Percentiles rank a stretch among this genome's conserved stretches.
Conservation (phyloP, 2,797 vertebrate species). For the Clarias pachynema region DNA sequence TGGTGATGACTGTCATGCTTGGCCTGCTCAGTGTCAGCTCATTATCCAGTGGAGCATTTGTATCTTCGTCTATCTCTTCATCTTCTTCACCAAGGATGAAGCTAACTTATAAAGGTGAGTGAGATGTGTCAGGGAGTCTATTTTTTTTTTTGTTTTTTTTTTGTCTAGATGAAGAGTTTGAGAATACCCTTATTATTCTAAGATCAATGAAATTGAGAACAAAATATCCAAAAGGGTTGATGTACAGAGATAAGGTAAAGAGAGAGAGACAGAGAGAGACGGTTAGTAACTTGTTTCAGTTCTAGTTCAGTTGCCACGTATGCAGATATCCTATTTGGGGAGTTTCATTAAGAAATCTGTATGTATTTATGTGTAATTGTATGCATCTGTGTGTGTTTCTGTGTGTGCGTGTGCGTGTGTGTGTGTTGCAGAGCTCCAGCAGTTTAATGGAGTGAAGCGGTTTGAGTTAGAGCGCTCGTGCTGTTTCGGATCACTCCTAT, state of each 20-base stretch:
- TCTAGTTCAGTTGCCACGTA: neutral
- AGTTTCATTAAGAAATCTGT: neutral
- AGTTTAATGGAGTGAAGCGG: slow-evolving; percentile 82
- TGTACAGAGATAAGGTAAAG: neutral
- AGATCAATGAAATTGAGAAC: no score
- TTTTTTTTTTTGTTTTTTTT: no score
- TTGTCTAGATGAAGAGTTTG: no score
- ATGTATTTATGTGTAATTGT: slow-evolving; percentile 27
- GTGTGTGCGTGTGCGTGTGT: slow-evolving; percentile 23
- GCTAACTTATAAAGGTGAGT: slow-evolving; percentile 78
- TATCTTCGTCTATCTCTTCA: slow-evolving; percentile 46
- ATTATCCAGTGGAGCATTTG: slow-evolving; percentile 57
- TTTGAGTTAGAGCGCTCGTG: slow-evolving; percentile 88
- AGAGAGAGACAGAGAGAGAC: neutral
- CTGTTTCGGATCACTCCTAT: slow-evolving; percentile 87
- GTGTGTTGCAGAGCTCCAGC: slow-evolving; percentile 81
- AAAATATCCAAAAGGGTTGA: no score
- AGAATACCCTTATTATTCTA: no score
- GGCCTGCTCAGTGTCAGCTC: slow-evolving; percentile 66
- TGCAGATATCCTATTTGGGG: neutral
- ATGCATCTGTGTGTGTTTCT: slow-evolving; percentile 5
- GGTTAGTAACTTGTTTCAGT: neutral
- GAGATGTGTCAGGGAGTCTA: neutral
- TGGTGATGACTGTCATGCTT: slow-evolving; percentile 67
- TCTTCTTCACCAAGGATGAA: slow-evolving; percentile 80